phyloP scores from a whole-genome alignment of 2,888 invertebrate genomes.

The Gisinianus flammeolus region DNA sequence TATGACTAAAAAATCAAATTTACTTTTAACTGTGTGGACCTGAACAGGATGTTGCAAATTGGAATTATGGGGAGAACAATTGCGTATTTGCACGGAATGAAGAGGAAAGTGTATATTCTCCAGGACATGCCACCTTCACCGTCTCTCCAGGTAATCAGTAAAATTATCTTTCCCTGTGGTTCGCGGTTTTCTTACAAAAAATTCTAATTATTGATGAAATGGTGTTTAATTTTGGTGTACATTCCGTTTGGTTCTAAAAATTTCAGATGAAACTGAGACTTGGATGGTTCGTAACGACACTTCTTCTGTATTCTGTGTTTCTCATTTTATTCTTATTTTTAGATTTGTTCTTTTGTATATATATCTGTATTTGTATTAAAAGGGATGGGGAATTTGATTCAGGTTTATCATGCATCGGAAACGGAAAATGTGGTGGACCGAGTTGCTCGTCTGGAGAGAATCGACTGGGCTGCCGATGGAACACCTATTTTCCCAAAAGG shows the following conservation, averaged over 20 bases:
- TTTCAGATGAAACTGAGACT: constrained; percentile 45
- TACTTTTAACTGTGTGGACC: not conserved
- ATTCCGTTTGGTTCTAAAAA: not conserved
- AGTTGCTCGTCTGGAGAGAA: constrained; percentile 46
- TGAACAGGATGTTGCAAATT: constrained; percentile 39
- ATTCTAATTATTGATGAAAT: not conserved
- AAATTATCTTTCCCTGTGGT: not conserved
- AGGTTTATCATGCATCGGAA: constrained; percentile 40
- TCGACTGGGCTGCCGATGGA: constrained; percentile 45
- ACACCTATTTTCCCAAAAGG: constrained; percentile 40
- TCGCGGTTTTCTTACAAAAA: not conserved
- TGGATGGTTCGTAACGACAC: constrained; percentile 42
- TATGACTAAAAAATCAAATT: not conserved
- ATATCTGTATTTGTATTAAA: too few species aligned
- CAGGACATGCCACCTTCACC: constrained; percentile 51
- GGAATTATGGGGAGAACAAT: constrained; percentile 43
- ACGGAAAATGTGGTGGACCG: constrained; percentile 9
- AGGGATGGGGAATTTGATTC: too few species aligned
- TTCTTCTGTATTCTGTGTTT: not conserved
- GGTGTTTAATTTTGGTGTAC: not conserved
- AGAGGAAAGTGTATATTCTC: constrained; percentile 46
- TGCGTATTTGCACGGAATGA: constrained; percentile 50
- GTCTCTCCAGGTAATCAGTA: constrained; percentile 42
- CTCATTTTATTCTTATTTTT: not conserved
- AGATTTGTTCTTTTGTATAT: not conserved